Conservation (phyloP, 1,140 invertebrate genomes). For the Drosophila arawakana region DNA sequence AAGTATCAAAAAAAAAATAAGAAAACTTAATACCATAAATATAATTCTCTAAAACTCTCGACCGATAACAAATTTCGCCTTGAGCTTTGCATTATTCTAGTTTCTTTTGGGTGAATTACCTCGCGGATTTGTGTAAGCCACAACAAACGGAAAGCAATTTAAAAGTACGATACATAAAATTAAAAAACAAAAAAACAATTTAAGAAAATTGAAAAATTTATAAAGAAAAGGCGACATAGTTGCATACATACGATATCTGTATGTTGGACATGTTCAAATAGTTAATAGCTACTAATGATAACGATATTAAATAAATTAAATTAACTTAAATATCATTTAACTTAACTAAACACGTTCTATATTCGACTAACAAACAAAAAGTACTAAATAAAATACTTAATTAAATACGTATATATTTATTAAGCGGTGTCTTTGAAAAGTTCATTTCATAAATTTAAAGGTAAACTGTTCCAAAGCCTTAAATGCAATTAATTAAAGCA, state of each 20-base stretch:
- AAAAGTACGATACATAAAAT: conserved; percentile 30
- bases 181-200: neutral
- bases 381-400: neutral
- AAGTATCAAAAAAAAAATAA: neutral
- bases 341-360: neutral
- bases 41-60: neutral
- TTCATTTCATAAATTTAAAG: conserved; percentile 31
- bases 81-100: conserved; percentile 6
- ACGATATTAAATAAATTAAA: conserved; percentile 19
- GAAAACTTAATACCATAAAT: too few relatives aligned
- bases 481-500: conserved; percentile 54
- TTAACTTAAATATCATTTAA: conserved; percentile 26
- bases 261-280: conserved; percentile 29
- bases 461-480: conserved; percentile 55
- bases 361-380: neutral
- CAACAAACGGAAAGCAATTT: conserved; percentile 52
- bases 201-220: neutral
- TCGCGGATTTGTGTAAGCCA: conserved; percentile 29
- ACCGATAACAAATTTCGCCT: conserved; percentile 17
- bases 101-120: conserved; percentile 28
- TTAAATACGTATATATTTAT: neutral
- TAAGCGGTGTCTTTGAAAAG: conserved; percentile 25
- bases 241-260: conserved; percentile 2
- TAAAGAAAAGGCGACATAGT: neutral
- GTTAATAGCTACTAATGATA: conserved; percentile 4